These are phyloP conservation scores for Ctenochaetus hawaiiensis DNA, from an alignment of 2,797 vertebrate genomes.

Conservation along the genomic window DNA sequence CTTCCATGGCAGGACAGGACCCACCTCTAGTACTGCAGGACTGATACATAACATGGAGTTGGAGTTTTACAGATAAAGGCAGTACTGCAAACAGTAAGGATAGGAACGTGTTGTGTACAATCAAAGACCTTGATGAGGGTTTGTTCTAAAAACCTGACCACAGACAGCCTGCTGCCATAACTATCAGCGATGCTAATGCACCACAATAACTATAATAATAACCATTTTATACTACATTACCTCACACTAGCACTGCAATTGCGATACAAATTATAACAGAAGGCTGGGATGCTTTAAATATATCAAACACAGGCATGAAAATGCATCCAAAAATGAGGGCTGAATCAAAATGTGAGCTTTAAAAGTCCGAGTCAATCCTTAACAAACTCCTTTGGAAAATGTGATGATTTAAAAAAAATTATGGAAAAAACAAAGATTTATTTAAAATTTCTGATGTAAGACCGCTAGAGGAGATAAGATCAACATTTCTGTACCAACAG, in stretches of 20 bases:
- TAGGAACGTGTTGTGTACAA: constrained; percentile 5
- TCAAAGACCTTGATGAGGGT: constrained; percentile 8
- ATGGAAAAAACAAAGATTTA: no score
- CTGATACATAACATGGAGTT: constrained; percentile 49
- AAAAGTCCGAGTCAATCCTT: background rate
- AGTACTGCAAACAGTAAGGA: constrained; percentile 27
- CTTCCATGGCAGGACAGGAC: constrained; percentile 73
- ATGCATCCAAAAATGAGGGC: background rate
- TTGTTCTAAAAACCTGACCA: background rate
- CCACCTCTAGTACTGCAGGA: constrained; percentile 48
- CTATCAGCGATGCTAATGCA: constrained; percentile 21
- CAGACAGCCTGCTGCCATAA: background rate
- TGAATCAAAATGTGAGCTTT: constrained; percentile 12
- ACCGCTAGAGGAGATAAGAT: no score
- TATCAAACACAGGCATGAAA: constrained; percentile 30
- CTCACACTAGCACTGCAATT: constrained; percentile 9
- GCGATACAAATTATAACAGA: constrained; percentile 34
- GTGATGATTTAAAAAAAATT: no score
- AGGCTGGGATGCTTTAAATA: constrained; percentile 13
- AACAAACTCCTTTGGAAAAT: background rate
- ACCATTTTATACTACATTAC: constrained; percentile 40
- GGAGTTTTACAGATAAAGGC: constrained; percentile 42
- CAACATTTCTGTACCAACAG: no score
- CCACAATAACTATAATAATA: constrained; percentile 28
- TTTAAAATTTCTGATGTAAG: no score